A percentile compares a stretch with the other conserved stretches of the same genome.
phyloP scores from a whole-genome alignment of 2,888 invertebrate species.

The Nemurella pictetii region DNA sequence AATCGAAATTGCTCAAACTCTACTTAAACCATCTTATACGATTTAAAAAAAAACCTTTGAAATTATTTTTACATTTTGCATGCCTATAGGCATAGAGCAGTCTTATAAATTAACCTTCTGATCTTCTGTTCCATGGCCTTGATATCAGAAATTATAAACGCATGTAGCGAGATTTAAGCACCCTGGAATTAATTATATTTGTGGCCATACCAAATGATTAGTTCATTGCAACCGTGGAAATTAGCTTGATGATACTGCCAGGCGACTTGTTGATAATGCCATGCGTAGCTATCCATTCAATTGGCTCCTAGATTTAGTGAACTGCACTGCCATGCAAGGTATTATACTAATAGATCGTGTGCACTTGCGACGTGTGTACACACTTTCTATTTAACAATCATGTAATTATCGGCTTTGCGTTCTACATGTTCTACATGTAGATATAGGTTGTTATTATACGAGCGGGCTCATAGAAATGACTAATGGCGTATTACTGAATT shows the following conservation, averaged over 20 bases:
- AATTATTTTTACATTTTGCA: no score
- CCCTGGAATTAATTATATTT: no score
- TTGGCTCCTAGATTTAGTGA: not conserved
- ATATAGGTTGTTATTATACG: not conserved
- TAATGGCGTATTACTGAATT: not conserved
- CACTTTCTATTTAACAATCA: not conserved
- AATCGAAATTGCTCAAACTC: no score
- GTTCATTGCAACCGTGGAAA: not conserved
- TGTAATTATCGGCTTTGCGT: not conserved
- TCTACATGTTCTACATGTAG: not conserved
- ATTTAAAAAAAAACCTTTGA: no score
- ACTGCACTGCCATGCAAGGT: not conserved
- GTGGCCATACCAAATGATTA: no score
- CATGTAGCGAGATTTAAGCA: no score
- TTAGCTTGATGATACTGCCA: not conserved
- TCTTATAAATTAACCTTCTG: no score
- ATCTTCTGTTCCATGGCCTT: no score
- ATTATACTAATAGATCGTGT: not conserved
- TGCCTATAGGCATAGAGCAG: no score
- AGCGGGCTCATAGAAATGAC: not conserved
- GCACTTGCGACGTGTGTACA: not conserved
- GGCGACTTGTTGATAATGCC: not conserved
- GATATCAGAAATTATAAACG: no score
- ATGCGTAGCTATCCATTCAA: not conserved
- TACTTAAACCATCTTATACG: no score